These are phyloP conservation scores for Lochmaea capreae DNA, from an alignment of 2,888 invertebrate genomes.

Conservation along the genomic window DNA sequence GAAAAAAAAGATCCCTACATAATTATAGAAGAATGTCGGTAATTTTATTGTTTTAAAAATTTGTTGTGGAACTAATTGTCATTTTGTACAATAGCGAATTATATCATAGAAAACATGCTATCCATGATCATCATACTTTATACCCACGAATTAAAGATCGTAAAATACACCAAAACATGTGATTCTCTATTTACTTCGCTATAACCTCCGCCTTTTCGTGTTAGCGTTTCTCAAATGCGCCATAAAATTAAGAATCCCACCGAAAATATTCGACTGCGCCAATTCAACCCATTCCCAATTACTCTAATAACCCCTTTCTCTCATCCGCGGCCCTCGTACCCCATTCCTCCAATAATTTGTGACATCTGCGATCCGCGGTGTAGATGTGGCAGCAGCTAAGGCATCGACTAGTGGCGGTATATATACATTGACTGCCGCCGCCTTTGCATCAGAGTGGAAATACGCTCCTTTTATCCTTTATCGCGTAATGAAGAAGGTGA, in stretches of 20 bases:
- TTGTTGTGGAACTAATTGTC: no score
- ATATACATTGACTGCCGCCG: conserved; percentile 14
- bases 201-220: neutral
- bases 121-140: no score
- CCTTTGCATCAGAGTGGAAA: conserved; percentile 57
- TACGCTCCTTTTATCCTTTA: conserved; percentile 61
- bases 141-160: no score
- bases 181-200: neutral
- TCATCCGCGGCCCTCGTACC: conserved; percentile 25
- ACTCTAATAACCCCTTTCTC: conserved; percentile 48
- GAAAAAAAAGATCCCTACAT: no score
- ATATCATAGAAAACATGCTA: no score
- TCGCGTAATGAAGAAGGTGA: conserved; percentile 62
- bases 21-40: no score
- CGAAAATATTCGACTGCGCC: conserved; percentile 30
- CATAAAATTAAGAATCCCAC: conserved; percentile 27
- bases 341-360: conserved; percentile 55
- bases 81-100: no score
- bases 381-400: conserved; percentile 26
- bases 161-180: neutral
- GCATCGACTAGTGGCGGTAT: conserved; percentile 8
- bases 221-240: neutral
- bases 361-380: conserved; percentile 61
- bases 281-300: conserved; percentile 47
- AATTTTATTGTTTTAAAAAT: no score